Evolutionary conservation across 2,888 invertebrate species (phyloP).

Genomic region (Orthosia incerta): DNA sequence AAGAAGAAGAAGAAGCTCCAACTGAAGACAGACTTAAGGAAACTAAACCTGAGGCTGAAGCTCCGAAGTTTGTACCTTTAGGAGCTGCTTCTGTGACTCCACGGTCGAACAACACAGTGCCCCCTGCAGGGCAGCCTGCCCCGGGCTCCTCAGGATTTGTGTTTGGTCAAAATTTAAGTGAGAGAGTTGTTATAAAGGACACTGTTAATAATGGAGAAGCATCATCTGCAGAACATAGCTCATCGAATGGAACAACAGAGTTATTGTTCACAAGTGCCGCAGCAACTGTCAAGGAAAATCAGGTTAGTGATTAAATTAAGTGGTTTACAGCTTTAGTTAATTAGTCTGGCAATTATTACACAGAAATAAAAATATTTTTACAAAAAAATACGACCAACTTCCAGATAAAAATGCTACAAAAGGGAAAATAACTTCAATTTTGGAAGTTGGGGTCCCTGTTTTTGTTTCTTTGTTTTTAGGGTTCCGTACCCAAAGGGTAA

Average conservation of each 20-base stretch:
- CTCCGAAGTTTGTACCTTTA: slow-evolving; percentile 88
- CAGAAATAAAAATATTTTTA: too few species aligned
- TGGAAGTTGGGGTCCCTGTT: too few species aligned
- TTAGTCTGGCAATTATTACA: slow-evolving; percentile 20
- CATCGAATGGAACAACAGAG: slow-evolving; percentile 92
- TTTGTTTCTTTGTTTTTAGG: too few species aligned
- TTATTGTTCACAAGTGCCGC: slow-evolving; percentile 94
- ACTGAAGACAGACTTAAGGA: slow-evolving; percentile 79
- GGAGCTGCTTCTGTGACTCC: slow-evolving; percentile 81
- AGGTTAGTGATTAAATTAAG: slow-evolving; percentile 71
- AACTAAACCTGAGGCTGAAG: slow-evolving; percentile 77
- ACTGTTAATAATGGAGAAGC: slow-evolving; percentile 89
- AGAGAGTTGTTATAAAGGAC: slow-evolving; percentile 93
- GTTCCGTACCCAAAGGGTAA: too few species aligned
- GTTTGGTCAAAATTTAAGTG: slow-evolving; percentile 97
- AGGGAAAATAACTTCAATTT: too few species aligned
- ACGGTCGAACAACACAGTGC: slow-evolving; percentile 88
- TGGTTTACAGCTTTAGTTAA: slow-evolving; percentile 10
- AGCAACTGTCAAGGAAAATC: slow-evolving; percentile 89
- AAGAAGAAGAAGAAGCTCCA: slow-evolving; percentile 65
- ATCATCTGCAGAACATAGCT: slow-evolving; percentile 80
- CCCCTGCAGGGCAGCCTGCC: slow-evolving; percentile 81
- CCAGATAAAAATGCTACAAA: too few species aligned
- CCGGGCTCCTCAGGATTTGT: slow-evolving; percentile 93
- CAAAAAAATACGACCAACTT: too few species aligned